Evolutionary conservation across 2,113 vertebrate species (phyloP).

Genomic region (Cyanoderma ruficeps): DNA sequence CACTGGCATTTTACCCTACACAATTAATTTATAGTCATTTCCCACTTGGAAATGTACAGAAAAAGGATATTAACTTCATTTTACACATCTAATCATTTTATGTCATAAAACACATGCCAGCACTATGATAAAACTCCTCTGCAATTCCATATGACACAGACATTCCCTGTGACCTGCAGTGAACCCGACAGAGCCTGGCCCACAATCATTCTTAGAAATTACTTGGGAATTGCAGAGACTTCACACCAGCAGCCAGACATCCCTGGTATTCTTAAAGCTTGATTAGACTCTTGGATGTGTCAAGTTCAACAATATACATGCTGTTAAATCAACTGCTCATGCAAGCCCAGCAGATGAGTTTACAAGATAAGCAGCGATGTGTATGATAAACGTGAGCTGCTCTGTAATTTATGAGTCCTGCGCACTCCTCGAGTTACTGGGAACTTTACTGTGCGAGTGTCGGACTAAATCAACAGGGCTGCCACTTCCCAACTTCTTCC

Average conservation of each 20-base stretch:
- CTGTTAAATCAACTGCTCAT: slow-evolving; percentile 64
- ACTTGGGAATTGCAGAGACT: not conserved
- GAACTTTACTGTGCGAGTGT: not conserved
- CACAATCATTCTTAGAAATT: not conserved
- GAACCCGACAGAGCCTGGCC: not conserved
- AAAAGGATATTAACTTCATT: not conserved
- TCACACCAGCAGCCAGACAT: not conserved
- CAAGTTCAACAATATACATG: slow-evolving; percentile 57
- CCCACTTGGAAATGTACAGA: not conserved
- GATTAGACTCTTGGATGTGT: slow-evolving; percentile 54
- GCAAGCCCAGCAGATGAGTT: slow-evolving; percentile 65
- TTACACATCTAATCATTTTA: not conserved
- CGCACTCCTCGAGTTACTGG: not conserved
- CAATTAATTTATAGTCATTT: not conserved
- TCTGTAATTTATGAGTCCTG: slow-evolving; percentile 43
- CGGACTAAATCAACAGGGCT: not conserved
- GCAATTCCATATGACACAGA: fast-evolving
- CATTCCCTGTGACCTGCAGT: not conserved
- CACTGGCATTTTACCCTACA: not conserved
- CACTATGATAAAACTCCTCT: not conserved
- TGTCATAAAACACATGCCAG: not conserved
- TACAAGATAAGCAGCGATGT: slow-evolving; percentile 63
- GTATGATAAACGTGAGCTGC: slow-evolving; percentile 57
- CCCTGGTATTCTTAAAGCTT: not conserved
- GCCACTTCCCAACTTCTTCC: not conserved